Evolutionary conservation across 2,797 vertebrate species (phyloP).

Genomic region (Pogonophryne albipinna): DNA sequence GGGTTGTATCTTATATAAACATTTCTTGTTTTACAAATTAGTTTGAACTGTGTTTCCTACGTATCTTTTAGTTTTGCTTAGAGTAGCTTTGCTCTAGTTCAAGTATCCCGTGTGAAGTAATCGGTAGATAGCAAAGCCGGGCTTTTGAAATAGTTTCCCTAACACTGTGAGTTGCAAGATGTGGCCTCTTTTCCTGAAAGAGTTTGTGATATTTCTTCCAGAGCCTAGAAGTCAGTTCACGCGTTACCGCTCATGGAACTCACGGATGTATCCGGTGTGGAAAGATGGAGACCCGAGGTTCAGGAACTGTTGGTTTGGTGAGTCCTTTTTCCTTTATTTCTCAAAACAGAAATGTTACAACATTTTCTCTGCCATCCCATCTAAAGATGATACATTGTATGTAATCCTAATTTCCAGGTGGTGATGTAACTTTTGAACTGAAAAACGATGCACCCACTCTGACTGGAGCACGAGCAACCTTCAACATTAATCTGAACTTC

Average conservation of each 20-base stretch:
- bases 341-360: not conserved
- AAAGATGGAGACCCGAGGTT: constrained; percentile 82
- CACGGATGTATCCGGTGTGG: constrained; percentile 90
- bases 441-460: constrained; percentile 92
- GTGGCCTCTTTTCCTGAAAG: not conserved
- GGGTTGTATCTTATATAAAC: too few relatives aligned
- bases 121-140: constrained; percentile 34
- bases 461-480: constrained; percentile 89
- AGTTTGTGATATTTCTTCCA: constrained; percentile 57
- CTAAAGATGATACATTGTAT: not conserved
- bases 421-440: constrained; percentile 88
- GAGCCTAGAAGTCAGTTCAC: constrained; percentile 83
- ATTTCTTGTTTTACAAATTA: too few relatives aligned
- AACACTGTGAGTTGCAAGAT: not conserved
- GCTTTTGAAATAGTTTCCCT: constrained; percentile 27
- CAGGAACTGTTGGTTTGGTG: constrained; percentile 91
- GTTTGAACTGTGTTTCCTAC: too few relatives aligned
- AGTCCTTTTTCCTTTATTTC: constrained; percentile 22
- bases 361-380: not conserved
- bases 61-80: not conserved
- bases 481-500: constrained; percentile 89
- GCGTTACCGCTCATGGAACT: constrained; percentile 88
- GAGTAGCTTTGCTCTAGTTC: constrained; percentile 14
- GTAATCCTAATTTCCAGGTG: constrained; percentile 80
- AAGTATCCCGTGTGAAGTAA: constrained; percentile 25